Base-by-base conservation (phyloP, 2,888 invertebrate species). In the Hyposoter didymator region DNA sequence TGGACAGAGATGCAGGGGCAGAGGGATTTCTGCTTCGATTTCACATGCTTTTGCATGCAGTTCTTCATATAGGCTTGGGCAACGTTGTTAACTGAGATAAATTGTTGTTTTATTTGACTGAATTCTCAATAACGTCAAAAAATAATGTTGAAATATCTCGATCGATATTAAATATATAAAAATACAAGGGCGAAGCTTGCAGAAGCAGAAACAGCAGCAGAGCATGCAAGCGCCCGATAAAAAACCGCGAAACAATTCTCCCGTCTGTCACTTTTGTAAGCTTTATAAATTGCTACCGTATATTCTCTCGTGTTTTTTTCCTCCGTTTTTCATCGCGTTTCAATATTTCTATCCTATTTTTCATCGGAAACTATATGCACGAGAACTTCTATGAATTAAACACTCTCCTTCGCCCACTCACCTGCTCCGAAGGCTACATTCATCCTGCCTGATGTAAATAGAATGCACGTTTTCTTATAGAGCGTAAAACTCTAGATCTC, bases 391-490 rank as follows among this genome's bases (percentile, higher is more conserved):
- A 55, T 67, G 55, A 78, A 67, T 52, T 52, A 67, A 66, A 76
- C 67, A 55, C 49, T 78, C 55, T 32, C 17, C 43, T 43, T 35
- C 28, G 67, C 28, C 52, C 55, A 45, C 43, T 55, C 66, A 49
- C 49, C 49, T n/a, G n/a, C n/a, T 39, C 22, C 7, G 78, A 69
- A 78, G 43, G 67, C 55, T 69, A 52, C 66, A 66, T 76, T 76
- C 49, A 76, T 76, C 39, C 52, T 66, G 49, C 32, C 43, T 45
- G 67, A 55, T 67, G 67, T 67, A 78, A 69, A 78, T 52, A n/a
- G n/a, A 17, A 64, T 67, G n/a, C 35, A 28, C 49, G 43, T 67
- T 62, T 80, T 73, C 43, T 43, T 52, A n/a, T n/a, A 52, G 14
- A 39, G 7, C 52, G 32, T 19, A 52, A 35, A 52, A 17, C 22